Evolutionary conservation across 2,888 invertebrate genomes (phyloP), one percentile per base, ranked within the genome.

Genomic region (Ommatoiulus sabulosus): DNA sequence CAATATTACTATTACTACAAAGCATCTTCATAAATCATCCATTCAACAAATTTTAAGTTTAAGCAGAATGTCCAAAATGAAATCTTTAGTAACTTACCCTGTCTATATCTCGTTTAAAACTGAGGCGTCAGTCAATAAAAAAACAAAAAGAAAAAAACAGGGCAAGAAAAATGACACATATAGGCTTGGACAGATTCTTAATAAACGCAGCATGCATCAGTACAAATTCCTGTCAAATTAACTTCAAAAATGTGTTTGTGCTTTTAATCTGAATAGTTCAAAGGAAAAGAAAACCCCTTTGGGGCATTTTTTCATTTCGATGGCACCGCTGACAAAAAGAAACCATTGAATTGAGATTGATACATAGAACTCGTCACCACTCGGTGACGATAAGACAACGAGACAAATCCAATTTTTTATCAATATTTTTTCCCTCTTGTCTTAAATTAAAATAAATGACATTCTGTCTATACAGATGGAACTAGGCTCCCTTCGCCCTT

Each of bases 401-500:
- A 72, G 72, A 72, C 72, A 72, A 72, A 72, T n/a, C 24, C 72
- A 24, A 63, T 63, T 72, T 72, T 63, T 72, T 72, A 24, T 8
- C 72, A 72, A 20, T 72, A 72, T 72, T 72, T 24, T n/a, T n/a
- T 10, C 24, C 72, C 72, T 72, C 24, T 24, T 72, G 6, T 72
- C 72, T 72, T 72, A 72, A 72, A 72, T 72, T 72, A 72, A 72
- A 72, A 72, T 72, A 72, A 72, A 72, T 72, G 72, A 72, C 72
- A 72, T 72, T 10, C 72, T 72, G 72, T 72, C 72, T 72, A 72
- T 72, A 72, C 72, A 72, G 72, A 72, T 72, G 72, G 72, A 24
- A 72, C 24, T n/a, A 24, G 72, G 72, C 24, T 57, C n/a, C 72
- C 24, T 10, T 72, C 24, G 72, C 72, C 72, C 24, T n/a, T n/a